These are phyloP conservation scores for Lasius platythorax DNA, from an alignment of 2,888 invertebrate genomes.

Conservation along the genomic window DNA sequence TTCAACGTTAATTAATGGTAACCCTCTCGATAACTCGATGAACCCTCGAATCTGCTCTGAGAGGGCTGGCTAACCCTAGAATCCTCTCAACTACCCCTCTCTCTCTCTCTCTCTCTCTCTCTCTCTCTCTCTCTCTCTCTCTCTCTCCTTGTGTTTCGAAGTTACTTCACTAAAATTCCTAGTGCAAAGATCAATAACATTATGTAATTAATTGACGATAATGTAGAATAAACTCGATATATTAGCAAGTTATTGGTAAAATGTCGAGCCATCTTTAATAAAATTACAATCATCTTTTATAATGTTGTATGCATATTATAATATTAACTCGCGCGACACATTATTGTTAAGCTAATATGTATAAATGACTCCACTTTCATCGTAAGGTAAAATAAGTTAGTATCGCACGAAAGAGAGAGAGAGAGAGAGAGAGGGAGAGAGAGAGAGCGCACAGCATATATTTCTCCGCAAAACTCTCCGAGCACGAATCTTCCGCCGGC, in stretches of 20 bases:
- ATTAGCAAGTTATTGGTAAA: neutral
- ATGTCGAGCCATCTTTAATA: neutral
- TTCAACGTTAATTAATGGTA: constrained; percentile 76
- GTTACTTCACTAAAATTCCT: constrained; percentile 9
- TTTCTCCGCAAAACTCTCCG: no score
- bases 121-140: constrained; percentile 11
- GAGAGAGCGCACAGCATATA: no score
- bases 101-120: constrained; percentile 14
- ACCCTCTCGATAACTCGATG: constrained; percentile 76
- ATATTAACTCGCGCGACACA: neutral
- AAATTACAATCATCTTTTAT: neutral
- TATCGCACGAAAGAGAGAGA: neutral
- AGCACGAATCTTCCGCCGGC: constrained; percentile 9
- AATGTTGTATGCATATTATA: neutral
- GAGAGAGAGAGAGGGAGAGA: no score
- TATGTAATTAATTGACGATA: neutral
- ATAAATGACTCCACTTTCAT: neutral
- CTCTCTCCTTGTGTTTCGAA: constrained; percentile 23
- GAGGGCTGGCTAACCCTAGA: constrained; percentile 59
- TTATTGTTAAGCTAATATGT: constrained; percentile 4
- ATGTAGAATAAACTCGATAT: neutral
- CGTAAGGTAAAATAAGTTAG: constrained; percentile 5
- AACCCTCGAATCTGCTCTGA: constrained; percentile 60
- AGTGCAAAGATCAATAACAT: neutral
- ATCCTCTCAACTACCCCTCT: constrained; percentile 52